Evolutionary conservation across 2,113 vertebrate species (phyloP).

Genomic region (Lutjanus erythropterus): DNA sequence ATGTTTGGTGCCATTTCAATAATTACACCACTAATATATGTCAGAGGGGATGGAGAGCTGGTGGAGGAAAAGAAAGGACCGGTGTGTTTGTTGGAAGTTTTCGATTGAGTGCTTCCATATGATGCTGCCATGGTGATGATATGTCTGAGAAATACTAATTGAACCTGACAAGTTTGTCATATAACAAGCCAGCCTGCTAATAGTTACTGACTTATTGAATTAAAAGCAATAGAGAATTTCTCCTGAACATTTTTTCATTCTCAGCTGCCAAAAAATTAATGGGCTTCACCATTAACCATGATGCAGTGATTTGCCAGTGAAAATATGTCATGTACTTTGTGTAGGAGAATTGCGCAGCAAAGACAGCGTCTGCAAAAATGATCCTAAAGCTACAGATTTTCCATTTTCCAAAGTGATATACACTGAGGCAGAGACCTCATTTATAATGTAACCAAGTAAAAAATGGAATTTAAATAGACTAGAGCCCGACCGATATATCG

Average conservation of each 20-base stretch:
- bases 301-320: neutral
- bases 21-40: constrained; percentile 55
- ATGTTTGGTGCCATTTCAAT: constrained; percentile 60
- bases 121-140: neutral
- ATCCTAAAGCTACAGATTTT: neutral
- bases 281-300: neutral
- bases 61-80: constrained; percentile 21
- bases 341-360: neutral
- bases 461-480: no score
- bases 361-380: neutral
- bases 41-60: constrained; percentile 32
- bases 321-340: neutral
- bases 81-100: constrained; percentile 1
- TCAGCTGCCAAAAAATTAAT: neutral
- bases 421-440: no score
- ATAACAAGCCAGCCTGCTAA: neutral
- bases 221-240: neutral
- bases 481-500: no score
- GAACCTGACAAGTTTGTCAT: neutral
- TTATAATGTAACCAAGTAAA: no score
- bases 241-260: neutral
- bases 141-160: constrained; percentile 2
- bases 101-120: constrained; percentile 8
- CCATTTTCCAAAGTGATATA: neutral
- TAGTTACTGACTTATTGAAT: neutral